Conservation (phyloP, 1,140 invertebrate genomes). For the Leptinotarsa defecta region DNA sequence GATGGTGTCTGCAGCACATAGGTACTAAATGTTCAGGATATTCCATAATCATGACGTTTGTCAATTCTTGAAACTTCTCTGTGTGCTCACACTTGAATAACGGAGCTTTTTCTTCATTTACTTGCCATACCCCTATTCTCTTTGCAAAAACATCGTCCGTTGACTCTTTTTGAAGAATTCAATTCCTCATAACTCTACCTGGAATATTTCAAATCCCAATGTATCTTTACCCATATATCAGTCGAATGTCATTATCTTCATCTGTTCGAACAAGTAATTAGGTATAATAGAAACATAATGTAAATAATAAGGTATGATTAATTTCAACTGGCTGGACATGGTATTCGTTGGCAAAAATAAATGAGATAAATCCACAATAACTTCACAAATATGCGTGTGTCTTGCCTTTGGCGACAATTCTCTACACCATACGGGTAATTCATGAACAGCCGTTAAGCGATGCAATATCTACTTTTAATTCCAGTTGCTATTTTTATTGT, state of each 20-base stretch:
- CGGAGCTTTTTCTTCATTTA: too few relatives aligned
- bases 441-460: background rate
- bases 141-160: too few relatives aligned
- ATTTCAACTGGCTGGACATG: background rate
- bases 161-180: too few relatives aligned
- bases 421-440: background rate
- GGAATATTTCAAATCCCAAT: too few relatives aligned
- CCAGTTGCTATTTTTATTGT: too few relatives aligned
- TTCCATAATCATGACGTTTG: too few relatives aligned
- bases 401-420: background rate
- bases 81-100: too few relatives aligned
- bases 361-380: background rate
- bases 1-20: too few relatives aligned
- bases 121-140: too few relatives aligned
- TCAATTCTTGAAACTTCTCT: too few relatives aligned
- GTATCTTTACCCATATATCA: background rate
- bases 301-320: background rate
- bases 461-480: background rate
- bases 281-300: background rate
- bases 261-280: background rate
- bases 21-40: too few relatives aligned
- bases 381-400: background rate
- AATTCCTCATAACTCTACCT: too few relatives aligned
- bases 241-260: background rate
- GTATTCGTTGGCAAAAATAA: conserved; percentile 6